Conservation (phyloP, 2,113 vertebrate species). For the Esox niger region DNA sequence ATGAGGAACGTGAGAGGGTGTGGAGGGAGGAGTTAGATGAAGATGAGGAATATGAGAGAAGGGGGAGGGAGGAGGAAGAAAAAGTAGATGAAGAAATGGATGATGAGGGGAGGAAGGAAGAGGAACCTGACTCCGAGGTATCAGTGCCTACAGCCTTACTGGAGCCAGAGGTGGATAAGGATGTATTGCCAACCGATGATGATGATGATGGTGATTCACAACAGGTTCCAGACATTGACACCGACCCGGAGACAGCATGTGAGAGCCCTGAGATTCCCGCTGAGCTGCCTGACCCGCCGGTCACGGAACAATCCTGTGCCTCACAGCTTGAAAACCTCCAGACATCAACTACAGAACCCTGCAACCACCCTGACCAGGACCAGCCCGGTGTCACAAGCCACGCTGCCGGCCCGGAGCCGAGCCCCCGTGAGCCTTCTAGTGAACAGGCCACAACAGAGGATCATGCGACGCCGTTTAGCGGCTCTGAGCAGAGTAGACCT, state of each 20-base stretch:
- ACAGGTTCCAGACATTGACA: neutral
- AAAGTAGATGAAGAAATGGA: conserved; percentile 13
- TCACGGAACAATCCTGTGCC: neutral
- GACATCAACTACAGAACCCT: neutral
- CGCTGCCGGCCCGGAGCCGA: conserved; percentile 47
- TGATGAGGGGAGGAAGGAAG: neutral
- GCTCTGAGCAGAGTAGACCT: conserved; percentile 41
- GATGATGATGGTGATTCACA: conserved; percentile 21
- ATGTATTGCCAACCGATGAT: neutral
- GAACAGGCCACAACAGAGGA: neutral
- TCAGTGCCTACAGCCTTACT: neutral
- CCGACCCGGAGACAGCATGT: neutral
- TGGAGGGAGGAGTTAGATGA: too few species aligned
- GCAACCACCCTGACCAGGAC: neutral
- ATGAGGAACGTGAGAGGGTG: too few species aligned
- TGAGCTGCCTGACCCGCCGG: neutral
- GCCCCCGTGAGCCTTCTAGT: conserved; percentile 14
- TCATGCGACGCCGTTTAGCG: neutral
- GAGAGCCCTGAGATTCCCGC: neutral
- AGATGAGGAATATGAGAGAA: neutral
- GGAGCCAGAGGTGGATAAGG: conserved; percentile 10
- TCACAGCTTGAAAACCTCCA: conserved; percentile 7
- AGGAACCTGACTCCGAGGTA: neutral
- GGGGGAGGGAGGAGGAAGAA: conserved; percentile 27
- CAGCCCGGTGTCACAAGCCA: conserved; percentile 21